Base-by-base conservation (phyloP, 2,797 vertebrate species). In the Pogonophryne albipinna region DNA sequence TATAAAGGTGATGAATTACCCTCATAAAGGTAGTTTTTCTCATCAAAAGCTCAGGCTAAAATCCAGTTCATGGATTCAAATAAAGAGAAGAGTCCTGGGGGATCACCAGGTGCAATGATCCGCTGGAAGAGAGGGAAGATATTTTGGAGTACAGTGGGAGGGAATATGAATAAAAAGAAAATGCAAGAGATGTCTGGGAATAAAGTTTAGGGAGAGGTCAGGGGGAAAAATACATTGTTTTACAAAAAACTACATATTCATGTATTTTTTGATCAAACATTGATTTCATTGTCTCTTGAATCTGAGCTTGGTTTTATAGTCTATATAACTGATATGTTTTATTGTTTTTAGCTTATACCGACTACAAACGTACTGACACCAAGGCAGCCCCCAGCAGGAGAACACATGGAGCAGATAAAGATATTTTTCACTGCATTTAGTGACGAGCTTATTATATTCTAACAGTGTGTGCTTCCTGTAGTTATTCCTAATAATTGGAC, bases 1-100 rank as follows among this genome's bases (percentile, higher is more conserved):
- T 97, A 95, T 97, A 96, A 96, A 94, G 93, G 96, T 98, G 97
- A 99, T 99, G 97, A 98, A 99, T 99, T 96, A 96, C 97, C 95
- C 96, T 95, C 97, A 99, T 98, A 98, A 98, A 97, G 90, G 66
- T 17, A 52, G 15, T 83, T 82, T 76, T 79, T 74, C 82, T 85
- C 78, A 91, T 92, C 89, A 91, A 86, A 95, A 87, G 81, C 85
- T 91, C 83, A 91, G 89, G 94, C 92, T 83, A 90, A 92, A 93
- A 91, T 90, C 41, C 68, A 78, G 81, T 80, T 81, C 84, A 75
- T 90, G 80, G 92, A 90, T 91, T 94, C 91, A 90, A 90, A 86
- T 90, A 90, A 91, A 87, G 80, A 87, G 85, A 69, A 81, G 93
- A 91, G 94, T 94, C 95, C 60, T 73, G 95, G 95, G 95, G 95